phyloP scores from a whole-genome alignment of 2,888 invertebrate species.

The Dione juno region DNA sequence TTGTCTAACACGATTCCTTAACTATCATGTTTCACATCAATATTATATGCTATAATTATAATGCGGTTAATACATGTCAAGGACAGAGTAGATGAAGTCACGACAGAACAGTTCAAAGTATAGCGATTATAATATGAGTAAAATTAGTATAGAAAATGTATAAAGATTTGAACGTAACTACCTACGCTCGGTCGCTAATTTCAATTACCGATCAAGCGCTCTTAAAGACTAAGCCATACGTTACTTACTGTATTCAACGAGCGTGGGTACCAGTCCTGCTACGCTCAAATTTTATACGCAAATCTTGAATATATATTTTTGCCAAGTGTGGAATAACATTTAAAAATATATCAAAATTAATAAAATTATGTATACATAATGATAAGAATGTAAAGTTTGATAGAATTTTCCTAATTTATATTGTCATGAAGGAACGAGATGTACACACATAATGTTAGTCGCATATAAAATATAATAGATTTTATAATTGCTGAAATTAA shows the following conservation, averaged over 20 bases:
- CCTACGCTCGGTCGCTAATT: too few species aligned
- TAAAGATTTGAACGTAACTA: too few species aligned
- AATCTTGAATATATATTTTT: constrained; percentile 39
- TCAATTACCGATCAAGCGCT: too few species aligned
- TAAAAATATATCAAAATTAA: neutral
- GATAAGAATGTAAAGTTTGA: constrained; percentile 42
- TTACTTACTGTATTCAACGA: too few species aligned
- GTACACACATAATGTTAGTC: constrained; percentile 59
- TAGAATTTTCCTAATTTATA: constrained; percentile 49
- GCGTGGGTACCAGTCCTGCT: too few species aligned
- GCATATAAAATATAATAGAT: constrained; percentile 44
- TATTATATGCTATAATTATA: constrained; percentile 71
- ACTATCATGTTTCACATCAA: constrained; percentile 82
- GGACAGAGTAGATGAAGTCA: constrained; percentile 59
- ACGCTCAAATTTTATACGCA: neutral
- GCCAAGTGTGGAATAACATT: too few species aligned
- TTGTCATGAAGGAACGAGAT: constrained; percentile 76
- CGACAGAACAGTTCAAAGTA: constrained; percentile 45
- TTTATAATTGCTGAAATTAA: constrained; percentile 35
- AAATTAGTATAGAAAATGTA: too few species aligned
- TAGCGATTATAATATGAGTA: constrained; percentile 42
- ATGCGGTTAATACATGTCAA: constrained; percentile 72
- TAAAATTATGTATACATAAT: constrained; percentile 39
- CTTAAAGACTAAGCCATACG: too few species aligned
- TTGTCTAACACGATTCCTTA: constrained; percentile 84